Percentiles rank a stretch among this genome's conserved stretches.
phyloP scores from a whole-genome alignment of 2,888 invertebrate species.

The Dynastes hyllus region DNA sequence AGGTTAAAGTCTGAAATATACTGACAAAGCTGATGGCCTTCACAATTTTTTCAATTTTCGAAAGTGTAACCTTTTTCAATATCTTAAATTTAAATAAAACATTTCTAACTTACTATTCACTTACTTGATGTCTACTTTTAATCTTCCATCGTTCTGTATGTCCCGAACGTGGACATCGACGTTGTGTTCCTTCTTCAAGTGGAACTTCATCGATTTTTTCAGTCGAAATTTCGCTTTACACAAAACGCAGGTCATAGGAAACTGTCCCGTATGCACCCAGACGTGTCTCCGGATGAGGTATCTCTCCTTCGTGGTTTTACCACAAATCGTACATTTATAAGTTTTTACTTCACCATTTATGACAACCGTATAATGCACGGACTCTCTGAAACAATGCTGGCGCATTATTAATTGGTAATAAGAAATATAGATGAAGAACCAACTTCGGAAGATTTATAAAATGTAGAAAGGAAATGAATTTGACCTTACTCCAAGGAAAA shows the following conservation, averaged over 20 bases:
- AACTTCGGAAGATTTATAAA: neutral
- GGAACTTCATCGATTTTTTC: conserved; percentile 16
- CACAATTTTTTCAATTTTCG: no score
- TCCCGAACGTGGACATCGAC: neutral
- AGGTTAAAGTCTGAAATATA: no score
- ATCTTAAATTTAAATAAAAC: neutral
- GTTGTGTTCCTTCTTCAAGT: conserved; percentile 19
- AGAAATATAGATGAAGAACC: neutral
- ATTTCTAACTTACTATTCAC: neutral
- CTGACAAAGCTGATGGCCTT: no score
- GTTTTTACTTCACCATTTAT: conserved; percentile 1
- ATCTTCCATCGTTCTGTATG: neutral
- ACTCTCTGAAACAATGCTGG: neutral
- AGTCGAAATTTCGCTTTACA: neutral
- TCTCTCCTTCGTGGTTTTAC: neutral
- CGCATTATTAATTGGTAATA: neutral
- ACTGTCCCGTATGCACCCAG: neutral
- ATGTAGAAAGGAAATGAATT: no score
- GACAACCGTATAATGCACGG: neutral
- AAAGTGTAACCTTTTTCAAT: neutral
- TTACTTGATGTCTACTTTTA: conserved; percentile 1
- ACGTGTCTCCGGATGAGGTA: conserved; percentile 10
- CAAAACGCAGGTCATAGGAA: neutral
- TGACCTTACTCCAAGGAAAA: no score
- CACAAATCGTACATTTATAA: conserved; percentile 1